Evolutionary conservation across 2,888 invertebrate species (phyloP), one percentile per base, ranked within the genome.

Genomic region (Ferrisia virgata): DNA sequence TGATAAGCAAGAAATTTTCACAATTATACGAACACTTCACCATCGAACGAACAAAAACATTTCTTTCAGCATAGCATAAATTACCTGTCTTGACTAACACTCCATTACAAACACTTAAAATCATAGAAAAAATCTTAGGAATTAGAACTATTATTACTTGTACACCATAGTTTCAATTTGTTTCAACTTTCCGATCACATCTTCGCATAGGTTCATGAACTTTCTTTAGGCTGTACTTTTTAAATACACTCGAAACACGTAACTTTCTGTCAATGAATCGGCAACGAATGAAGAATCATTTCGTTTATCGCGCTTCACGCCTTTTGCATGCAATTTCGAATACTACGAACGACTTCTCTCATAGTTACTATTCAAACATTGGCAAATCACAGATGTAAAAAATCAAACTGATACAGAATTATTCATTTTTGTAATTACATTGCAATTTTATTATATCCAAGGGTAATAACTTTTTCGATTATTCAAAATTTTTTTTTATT

Each of bases 71-170:
- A 81, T 81, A 81, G 36, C 81, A 80, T 80, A 81, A 81, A 81
- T 81, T 81, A 81, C 58, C 81, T 81, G 81, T 58, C 81, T 36
- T 81, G n/a, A 36, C 81, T 47, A 79, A 81, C 81, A 81, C 81
- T 81, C 81, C 81, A 81, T 81, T 81, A 81, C 81, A 81, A 58
- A 81, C 53, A 81, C 81, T 47, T 53, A 33, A 81, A 81, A 31
- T 43, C 79, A 76, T 76, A 76, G 72, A 76, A 18, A 36, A 76
- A 76, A 76, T 76, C 31, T 76, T 76, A 8, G 11, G 72, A 72
- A 76, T 36, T 76, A 76, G 72, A 28, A 36, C 36, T 36, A 76
- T 76, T 76, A 36, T 6, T 76, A 76, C 18, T 76, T n/a, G 18
- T 36, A 76, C 31, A 72, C 47, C 2, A n/a, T 43, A 43, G 18